These are phyloP conservation scores for Caracal caracal DNA, from an alignment of 2,113 vertebrate species.

Conservation along the genomic window DNA sequence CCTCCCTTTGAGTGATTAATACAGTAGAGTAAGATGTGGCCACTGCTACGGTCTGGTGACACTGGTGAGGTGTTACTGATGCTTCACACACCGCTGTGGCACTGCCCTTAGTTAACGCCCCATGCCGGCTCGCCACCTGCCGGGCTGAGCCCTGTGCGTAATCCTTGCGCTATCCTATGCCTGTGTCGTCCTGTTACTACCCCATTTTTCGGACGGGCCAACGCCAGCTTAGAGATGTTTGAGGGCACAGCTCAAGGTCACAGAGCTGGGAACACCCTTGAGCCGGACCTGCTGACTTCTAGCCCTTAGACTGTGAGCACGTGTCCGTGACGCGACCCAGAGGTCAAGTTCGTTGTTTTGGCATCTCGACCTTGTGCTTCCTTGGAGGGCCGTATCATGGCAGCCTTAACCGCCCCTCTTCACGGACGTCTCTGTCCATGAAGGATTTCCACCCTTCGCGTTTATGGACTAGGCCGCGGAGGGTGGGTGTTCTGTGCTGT, in stretches of 20 bases:
- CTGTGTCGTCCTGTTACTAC: accelerated
- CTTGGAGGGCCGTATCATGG: not conserved
- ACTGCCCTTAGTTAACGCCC: not conserved
- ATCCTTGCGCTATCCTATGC: not conserved
- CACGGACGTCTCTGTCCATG: too few species aligned
- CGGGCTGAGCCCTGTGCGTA: not conserved
- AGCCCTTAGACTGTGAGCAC: not conserved
- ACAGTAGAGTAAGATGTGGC: not conserved
- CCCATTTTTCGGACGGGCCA: not conserved
- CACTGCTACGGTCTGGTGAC: accelerated
- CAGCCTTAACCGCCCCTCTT: not conserved
- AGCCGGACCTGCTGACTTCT: too few species aligned
- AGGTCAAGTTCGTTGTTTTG: not conserved
- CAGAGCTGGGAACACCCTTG: not conserved
- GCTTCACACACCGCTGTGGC: accelerated
- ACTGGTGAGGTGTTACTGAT: not conserved
- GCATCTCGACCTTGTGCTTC: not conserved
- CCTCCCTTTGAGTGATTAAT: not conserved
- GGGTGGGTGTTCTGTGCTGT: not conserved
- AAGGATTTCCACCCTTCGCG: not conserved
- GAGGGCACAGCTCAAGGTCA: not conserved
- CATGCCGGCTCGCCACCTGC: accelerated
- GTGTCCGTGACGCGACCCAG: not conserved
- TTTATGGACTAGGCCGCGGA: not conserved
- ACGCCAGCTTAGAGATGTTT: not conserved